Evolutionary conservation across 2,797 vertebrate species (phyloP).

Genomic region (Setipinna tenuifilis): DNA sequence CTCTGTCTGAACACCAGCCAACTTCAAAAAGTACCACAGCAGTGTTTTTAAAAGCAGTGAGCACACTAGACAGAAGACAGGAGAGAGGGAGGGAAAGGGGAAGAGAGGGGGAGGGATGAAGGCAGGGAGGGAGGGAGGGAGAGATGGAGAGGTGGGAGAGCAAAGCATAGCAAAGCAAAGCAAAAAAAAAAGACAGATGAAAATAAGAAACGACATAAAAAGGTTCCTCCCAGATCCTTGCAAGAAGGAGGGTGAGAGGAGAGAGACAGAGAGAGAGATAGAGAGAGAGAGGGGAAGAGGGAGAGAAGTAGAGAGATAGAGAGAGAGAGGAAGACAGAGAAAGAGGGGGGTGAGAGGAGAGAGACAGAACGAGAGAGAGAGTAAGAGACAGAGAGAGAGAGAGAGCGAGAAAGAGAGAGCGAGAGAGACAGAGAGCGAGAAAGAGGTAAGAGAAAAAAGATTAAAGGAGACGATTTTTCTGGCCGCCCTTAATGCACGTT

Average conservation of each 20-base stretch:
- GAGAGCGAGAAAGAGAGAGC: conserved; percentile 31
- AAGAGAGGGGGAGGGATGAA: not conserved
- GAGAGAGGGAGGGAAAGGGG: conserved; percentile 27
- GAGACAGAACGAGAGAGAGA: no score
- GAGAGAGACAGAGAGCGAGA: not conserved
- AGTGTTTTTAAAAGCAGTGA: conserved; percentile 35
- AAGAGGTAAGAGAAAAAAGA: conserved; percentile 36
- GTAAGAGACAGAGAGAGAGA: conserved; percentile 29
- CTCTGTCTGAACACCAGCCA: conserved; percentile 47
- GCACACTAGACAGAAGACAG: conserved; percentile 9
- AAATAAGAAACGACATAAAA: no score
- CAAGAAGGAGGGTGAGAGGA: no score
- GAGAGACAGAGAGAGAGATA: not conserved
- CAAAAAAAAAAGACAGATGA: no score
- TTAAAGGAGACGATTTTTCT: conserved; percentile 60
- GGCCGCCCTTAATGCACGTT: conserved; percentile 54
- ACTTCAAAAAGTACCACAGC: conserved; percentile 45
- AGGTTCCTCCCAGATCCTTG: no score
- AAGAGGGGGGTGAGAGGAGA: no score
- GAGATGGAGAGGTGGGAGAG: not conserved
- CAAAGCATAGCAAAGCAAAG: no score
- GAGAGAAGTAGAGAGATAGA: not conserved
- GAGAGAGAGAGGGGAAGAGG: not conserved
- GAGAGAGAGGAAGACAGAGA: not conserved
- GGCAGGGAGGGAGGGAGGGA: not conserved